Percentiles rank a stretch among this genome's conserved stretches.
Conservation (phyloP, 2,113 vertebrate genomes). For the Poeciliopsis turrubarensis region DNA sequence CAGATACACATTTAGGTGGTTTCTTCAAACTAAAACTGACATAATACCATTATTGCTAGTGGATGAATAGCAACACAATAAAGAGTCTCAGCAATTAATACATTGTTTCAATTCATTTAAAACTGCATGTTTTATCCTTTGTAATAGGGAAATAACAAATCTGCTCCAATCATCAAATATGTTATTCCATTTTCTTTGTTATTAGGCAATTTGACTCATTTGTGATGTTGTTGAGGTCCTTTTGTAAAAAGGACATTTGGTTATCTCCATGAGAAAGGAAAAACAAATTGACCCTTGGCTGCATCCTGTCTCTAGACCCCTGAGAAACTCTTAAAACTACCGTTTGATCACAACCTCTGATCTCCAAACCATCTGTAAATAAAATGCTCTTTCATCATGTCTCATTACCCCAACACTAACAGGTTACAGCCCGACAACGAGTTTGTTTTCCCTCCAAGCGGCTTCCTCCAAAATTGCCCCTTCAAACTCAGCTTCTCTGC, state of each 20-base stretch:
- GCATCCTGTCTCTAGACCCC: background rate
- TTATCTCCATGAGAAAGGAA: background rate
- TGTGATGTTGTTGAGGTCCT: too few relatives aligned
- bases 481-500: slow-evolving; percentile 37
- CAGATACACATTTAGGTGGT: too few relatives aligned
- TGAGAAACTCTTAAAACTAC: slow-evolving; percentile 11
- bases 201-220: background rate
- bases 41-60: too few relatives aligned
- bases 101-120: too few relatives aligned
- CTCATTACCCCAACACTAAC: slow-evolving; percentile 13
- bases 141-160: background rate
- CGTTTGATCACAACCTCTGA: slow-evolving; percentile 21
- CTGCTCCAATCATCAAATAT: too few relatives aligned
- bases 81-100: too few relatives aligned
- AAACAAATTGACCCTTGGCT: background rate
- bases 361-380: slow-evolving; percentile 12
- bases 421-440: slow-evolving; percentile 18
- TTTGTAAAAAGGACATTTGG: background rate
- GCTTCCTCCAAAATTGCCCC: slow-evolving; percentile 53
- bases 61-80: too few relatives aligned
- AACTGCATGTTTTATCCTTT: background rate
- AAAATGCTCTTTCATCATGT: slow-evolving; percentile 9
- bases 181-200: background rate
- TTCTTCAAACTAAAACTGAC: too few relatives aligned
- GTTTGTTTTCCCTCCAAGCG: slow-evolving; percentile 47